phyloP scores from a whole-genome alignment of 2,888 invertebrate genomes.

The Muschampia plurimacula region DNA sequence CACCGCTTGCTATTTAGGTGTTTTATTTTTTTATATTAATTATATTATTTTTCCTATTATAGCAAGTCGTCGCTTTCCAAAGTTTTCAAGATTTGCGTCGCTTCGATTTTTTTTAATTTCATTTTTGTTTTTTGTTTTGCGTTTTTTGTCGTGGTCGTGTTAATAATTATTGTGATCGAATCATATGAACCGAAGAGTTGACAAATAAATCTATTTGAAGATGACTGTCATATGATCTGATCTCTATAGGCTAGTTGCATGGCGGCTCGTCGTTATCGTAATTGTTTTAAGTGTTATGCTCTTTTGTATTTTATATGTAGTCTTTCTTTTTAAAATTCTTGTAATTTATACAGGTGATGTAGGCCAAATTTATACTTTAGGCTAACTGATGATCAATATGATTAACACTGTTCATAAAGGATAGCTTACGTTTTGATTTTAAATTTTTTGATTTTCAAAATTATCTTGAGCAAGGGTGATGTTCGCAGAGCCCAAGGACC shows the following conservation, averaged over 20 bases:
- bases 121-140: slow-evolving; percentile 31
- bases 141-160: slow-evolving; percentile 31
- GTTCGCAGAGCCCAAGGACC: slow-evolving; percentile 85
- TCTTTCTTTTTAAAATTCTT: neutral
- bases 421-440: neutral
- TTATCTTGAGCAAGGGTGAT: slow-evolving; percentile 44
- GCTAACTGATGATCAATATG: neutral
- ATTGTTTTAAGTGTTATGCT: slow-evolving; percentile 29
- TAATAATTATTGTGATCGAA: slow-evolving; percentile 26
- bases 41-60: slow-evolving; percentile 48
- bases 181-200: slow-evolving; percentile 20
- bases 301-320: slow-evolving; percentile 4
- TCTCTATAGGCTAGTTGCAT: slow-evolving; percentile 74
- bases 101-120: slow-evolving; percentile 49
- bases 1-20: slow-evolving; percentile 84
- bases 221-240: slow-evolving; percentile 46
- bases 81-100: slow-evolving; percentile 49
- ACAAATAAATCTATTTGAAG: neutral
- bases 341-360: neutral
- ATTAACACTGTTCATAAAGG: neutral
- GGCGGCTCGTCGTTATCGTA: slow-evolving; percentile 57
- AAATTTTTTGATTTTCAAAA: slow-evolving; percentile 17
- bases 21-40: slow-evolving; percentile 52
- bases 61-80: slow-evolving; percentile 47
- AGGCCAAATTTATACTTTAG: neutral